Percentiles rank a stretch among this genome's conserved stretches.
phyloP scores from a whole-genome alignment of 2,888 invertebrate species.

The Polydesmus complanatus region DNA sequence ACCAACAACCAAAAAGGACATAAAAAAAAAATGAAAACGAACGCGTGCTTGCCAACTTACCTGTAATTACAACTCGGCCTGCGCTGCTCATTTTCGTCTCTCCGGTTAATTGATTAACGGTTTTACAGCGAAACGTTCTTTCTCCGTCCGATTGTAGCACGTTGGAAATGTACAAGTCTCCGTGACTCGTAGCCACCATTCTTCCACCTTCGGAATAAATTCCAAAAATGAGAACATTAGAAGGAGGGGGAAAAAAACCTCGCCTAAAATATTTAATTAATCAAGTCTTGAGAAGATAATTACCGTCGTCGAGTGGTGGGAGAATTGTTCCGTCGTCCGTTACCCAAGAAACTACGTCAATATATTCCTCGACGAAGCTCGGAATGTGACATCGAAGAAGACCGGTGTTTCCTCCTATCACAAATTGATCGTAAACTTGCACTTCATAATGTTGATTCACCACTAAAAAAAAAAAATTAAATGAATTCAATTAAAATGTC shows the following conservation, averaged over 20 bases:
- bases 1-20: neutral
- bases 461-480: conserved; percentile 10
- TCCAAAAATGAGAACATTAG: too few relatives aligned
- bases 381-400: conserved; percentile 11
- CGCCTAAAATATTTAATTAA: neutral
- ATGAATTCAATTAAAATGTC: too few relatives aligned
- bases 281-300: neutral
- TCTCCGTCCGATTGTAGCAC: conserved; percentile 1
- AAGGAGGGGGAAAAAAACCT: too few relatives aligned
- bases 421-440: conserved; percentile 14
- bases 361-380: conserved; percentile 12
- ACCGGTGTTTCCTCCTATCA: conserved; percentile 10
- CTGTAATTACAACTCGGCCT: conserved; percentile 8
- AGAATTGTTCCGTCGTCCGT: conserved; percentile 2
- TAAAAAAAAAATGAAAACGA: neutral
- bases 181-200: neutral
- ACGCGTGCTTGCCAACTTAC: neutral
- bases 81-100: conserved; percentile 8
- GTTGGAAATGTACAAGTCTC: conserved; percentile 10
- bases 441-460: conserved; percentile 15
- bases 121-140: conserved; percentile 11
- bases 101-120: conserved; percentile 9
- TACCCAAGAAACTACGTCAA: conserved; percentile 10
- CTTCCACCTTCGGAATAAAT: neutral
- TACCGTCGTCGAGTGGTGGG: conserved; percentile 5